These are phyloP conservation scores for Laterallus jamaicensis DNA, from an alignment of 2,113 vertebrate genomes.

Conservation along the genomic window DNA sequence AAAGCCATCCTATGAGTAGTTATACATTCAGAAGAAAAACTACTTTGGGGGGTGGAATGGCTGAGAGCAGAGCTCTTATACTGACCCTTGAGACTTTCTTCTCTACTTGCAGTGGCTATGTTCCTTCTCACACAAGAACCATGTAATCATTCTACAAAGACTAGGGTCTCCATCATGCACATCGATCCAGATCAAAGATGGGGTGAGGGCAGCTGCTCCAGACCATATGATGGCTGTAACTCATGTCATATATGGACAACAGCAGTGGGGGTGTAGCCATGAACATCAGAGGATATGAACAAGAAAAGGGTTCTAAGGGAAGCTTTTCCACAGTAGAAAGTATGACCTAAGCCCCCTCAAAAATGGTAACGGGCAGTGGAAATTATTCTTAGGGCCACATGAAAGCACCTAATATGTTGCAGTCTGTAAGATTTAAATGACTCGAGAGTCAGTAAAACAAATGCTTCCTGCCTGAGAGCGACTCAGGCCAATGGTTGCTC, in stretches of 20 bases:
- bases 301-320: background rate
- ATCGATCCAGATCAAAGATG: background rate
- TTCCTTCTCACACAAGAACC: background rate
- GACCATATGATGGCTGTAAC: background rate
- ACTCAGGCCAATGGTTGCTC: background rate
- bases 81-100: background rate
- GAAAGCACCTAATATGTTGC: background rate
- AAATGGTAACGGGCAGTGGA: background rate
- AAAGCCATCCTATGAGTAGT: background rate
- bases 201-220: background rate
- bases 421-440: background rate
- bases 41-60: fast-evolving
- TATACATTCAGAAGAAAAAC: background rate
- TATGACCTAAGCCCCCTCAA: background rate
- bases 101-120: background rate
- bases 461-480: background rate
- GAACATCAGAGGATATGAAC: background rate
- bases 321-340: background rate
- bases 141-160: background rate
- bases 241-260: background rate
- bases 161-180: background rate
- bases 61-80: background rate
- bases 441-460: background rate
- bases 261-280: background rate
- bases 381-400: background rate